phyloP scores from a whole-genome alignment of 2,888 invertebrate genomes.

The Pristionchus maxplancki region DNA sequence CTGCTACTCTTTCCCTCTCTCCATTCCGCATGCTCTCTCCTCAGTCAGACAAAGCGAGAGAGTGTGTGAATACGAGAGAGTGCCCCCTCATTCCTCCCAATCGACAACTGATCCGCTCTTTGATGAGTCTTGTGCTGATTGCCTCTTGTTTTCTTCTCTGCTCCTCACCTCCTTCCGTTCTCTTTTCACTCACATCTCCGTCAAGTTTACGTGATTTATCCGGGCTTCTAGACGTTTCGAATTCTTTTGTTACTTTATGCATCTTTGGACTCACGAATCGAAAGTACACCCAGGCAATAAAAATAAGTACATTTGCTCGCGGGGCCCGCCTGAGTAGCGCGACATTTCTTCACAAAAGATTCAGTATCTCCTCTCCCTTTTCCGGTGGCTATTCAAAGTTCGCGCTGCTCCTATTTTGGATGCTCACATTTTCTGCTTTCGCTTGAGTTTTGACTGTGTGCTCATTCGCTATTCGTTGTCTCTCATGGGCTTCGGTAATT shows the following conservation, averaged over 20 bases:
- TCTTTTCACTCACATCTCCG: background rate
- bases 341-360: background rate
- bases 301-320: background rate
- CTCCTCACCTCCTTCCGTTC: background rate
- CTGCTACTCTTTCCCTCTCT: background rate
- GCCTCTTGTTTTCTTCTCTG: background rate
- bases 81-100: background rate
- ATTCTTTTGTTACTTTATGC: background rate
- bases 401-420: background rate
- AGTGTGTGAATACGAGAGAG: background rate
- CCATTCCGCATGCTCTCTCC: background rate
- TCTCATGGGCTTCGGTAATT: background rate
- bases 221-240: background rate
- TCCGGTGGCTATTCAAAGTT: background rate
- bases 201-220: constrained; percentile 21
- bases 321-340: background rate
- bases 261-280: background rate
- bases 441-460: background rate
- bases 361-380: background rate
- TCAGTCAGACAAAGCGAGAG: background rate
- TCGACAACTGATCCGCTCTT: constrained; percentile 6
- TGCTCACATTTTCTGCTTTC: background rate
- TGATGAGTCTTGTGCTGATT: background rate
- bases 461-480: background rate
- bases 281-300: background rate